These are phyloP conservation scores for Cochlearius cochlearius DNA, from an alignment of 2,113 vertebrate genomes.

Conservation along the genomic window DNA sequence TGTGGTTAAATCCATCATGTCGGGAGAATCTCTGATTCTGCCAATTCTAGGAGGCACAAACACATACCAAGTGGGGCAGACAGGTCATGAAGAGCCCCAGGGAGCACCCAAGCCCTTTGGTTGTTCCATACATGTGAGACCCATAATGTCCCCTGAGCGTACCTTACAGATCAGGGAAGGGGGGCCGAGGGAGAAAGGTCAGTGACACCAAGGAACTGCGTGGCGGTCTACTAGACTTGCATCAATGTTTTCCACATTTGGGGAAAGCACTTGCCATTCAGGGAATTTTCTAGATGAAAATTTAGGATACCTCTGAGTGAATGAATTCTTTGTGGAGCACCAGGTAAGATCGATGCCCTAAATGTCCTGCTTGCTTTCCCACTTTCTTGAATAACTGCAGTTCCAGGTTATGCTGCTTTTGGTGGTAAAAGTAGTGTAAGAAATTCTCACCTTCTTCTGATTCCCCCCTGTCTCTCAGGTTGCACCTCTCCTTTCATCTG, in stretches of 20 bases:
- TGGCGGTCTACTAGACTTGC: not conserved
- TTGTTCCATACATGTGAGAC: not conserved
- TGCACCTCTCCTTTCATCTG: not conserved
- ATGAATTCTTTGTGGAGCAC: not conserved
- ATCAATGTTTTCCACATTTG: not conserved
- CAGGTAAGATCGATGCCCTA: not conserved
- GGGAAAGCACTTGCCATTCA: not conserved
- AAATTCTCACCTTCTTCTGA: not conserved
- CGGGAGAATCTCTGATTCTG: not conserved
- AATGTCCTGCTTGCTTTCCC: not conserved
- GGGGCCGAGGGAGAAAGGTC: not conserved
- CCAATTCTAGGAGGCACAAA: not conserved
- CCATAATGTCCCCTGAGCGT: accelerated
- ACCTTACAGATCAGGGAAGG: accelerated
- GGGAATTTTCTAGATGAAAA: not conserved
- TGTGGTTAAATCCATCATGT: not conserved
- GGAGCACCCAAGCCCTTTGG: not conserved
- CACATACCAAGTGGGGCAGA: not conserved
- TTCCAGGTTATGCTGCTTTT: not conserved
- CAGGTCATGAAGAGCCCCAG: not conserved
- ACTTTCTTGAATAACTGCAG: not conserved
- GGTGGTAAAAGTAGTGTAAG: not conserved
- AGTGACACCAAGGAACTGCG: not conserved
- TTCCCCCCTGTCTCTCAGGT: accelerated
- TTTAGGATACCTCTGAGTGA: not conserved